Evolutionary conservation across 2,797 vertebrate species (phyloP), one percentile per base, ranked within the genome.

Genomic region (Gallirallus australis): DNA sequence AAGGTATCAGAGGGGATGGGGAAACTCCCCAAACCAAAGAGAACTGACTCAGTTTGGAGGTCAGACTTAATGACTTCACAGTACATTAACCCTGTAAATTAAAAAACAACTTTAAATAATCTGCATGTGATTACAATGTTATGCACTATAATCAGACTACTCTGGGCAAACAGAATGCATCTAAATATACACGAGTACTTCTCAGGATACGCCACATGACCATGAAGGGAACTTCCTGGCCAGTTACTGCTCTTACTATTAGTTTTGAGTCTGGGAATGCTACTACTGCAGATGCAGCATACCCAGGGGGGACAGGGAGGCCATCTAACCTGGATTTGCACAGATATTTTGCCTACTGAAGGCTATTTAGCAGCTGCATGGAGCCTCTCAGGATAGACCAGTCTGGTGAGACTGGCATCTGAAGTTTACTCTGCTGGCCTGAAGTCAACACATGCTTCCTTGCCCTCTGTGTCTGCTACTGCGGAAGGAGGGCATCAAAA

Each of bases 61-160:
- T 96, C 95, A 95, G 25, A 82, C 69, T 79, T 95, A 90, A 88
- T 80, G 33, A 75, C 63, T 92, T 82, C 88, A 84, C 77, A 89
- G 77, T 52, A 86, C 73, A 84, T 79, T 95, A 82, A 83, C 52
- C 76, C 85, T 86, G 73, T 73, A 95, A 93, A 91, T 91, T 86
- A 71, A 84, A 94, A 80, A 88, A 12, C 45, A 90, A 83, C 70
- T 93, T 89, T 20, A 88, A 94, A 86, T 86, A 85, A 94, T 83
- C 76, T 92, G 82, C 86, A 86, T 69, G 82, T 86, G 84, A 92
- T 96, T 93, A 85, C 61, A 93, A 21, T 0, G 0, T 64, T 61
- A 47, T 25, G 84, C 47, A 53, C 61, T 54, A n/a, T 71, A 25
- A 93, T 75, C 82, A 93, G 65, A 66, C 31, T 73, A 17, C 48